These are phyloP conservation scores for Drosophila pandora DNA, from an alignment of 1,140 invertebrate genomes.

Conservation along the genomic window DNA sequence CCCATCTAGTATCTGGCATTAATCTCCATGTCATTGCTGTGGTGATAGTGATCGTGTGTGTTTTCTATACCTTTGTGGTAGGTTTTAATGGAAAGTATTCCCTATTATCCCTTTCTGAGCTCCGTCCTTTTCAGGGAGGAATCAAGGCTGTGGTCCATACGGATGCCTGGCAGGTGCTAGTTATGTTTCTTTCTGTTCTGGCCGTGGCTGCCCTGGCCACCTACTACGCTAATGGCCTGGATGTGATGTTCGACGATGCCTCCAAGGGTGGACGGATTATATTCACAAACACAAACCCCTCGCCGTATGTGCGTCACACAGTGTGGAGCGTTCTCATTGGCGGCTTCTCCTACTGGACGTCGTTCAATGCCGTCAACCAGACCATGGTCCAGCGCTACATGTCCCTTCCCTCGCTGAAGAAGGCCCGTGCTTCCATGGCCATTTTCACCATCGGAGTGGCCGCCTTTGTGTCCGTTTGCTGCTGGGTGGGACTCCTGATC, in stretches of 20 bases:
- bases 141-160: slow-evolving; percentile 93
- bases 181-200: slow-evolving; percentile 91
- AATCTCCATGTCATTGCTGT: slow-evolving; percentile 91
- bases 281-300: slow-evolving; percentile 85
- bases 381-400: slow-evolving; percentile 94
- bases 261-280: slow-evolving; percentile 86
- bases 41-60: slow-evolving; percentile 92
- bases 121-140: slow-evolving; percentile 85
- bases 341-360: slow-evolving; percentile 91
- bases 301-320: slow-evolving; percentile 88
- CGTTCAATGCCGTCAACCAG: slow-evolving; percentile 94
- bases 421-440: slow-evolving; percentile 87
- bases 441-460: slow-evolving; percentile 88
- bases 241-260: slow-evolving; percentile 85
- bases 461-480: slow-evolving; percentile 88
- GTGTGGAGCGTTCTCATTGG: slow-evolving; percentile 92
- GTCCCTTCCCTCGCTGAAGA: slow-evolving; percentile 88
- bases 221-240: slow-evolving; percentile 87
- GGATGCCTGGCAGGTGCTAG: slow-evolving; percentile 92
- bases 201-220: slow-evolving; percentile 89
- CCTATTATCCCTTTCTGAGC: not conserved
- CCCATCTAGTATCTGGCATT: slow-evolving; percentile 91
- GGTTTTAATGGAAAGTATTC: slow-evolving; percentile 4
- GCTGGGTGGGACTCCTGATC: slow-evolving; percentile 90
- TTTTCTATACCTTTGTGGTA: slow-evolving; percentile 94